These are phyloP conservation scores for Monoplex corrugatus DNA, from an alignment of 2,888 invertebrate genomes.

Conservation along the genomic window DNA sequence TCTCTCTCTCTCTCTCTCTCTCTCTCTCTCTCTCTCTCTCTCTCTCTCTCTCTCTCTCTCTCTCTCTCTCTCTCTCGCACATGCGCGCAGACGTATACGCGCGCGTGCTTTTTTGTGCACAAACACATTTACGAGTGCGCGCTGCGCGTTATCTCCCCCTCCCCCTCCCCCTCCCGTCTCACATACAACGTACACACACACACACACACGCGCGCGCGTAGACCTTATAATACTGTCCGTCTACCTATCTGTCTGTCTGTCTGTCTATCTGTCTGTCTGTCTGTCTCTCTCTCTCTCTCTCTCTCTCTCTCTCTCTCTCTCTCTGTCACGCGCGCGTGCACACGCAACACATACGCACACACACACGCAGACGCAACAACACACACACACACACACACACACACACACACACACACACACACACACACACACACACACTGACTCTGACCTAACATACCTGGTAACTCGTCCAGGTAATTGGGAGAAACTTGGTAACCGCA, in stretches of 20 bases:
- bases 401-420: background rate
- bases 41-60: constrained; percentile 5
- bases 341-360: background rate
- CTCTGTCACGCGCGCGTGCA: background rate
- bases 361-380: background rate
- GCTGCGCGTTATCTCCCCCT: background rate
- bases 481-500: too few relatives aligned
- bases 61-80: background rate
- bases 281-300: constrained; percentile 7
- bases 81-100: background rate
- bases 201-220: background rate
- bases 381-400: background rate
- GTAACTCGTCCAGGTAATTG: too few relatives aligned
- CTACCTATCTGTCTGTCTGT: constrained; percentile 22
- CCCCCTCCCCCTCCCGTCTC: background rate
- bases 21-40: constrained; percentile 17
- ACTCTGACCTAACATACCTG: too few relatives aligned
- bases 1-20: too few relatives aligned
- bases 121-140: too few relatives aligned
- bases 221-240: background rate
- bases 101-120: constrained; percentile 22
- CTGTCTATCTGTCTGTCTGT: constrained; percentile 22
- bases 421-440: background rate
- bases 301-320: constrained; percentile 7
- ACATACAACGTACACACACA: background rate